Base-by-base conservation (phyloP, 1,140 invertebrate genomes). In the Lordiphosa clarofinis region DNA sequence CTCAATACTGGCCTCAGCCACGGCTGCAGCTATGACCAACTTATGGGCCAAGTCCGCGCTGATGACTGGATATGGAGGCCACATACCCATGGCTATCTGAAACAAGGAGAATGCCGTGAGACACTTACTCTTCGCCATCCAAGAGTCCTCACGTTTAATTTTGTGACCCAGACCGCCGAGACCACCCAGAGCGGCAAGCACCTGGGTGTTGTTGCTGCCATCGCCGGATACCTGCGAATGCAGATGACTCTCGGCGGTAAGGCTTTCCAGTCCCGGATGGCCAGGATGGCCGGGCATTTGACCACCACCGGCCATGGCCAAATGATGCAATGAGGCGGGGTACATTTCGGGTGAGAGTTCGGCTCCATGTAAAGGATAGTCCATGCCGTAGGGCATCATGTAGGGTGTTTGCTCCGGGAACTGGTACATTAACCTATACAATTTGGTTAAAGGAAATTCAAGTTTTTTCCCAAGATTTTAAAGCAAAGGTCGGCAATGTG, bases 351-450 rank as follows among this genome's bases (percentile, higher is more conserved):
- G 72, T 0, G 64, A 66, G 5, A 84, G 53, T 8, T 88, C 88
- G 3, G 65, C 68, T 0, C 57, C 71, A 50, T 88, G 87, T 46
- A 88, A 64, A 1, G 71, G 71, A 37, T 89, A 89, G 42, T 89
- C 87, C 70, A 88, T 79, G 31, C 73, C 73, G 11, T 88, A 89
- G 46, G 86, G 87, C 86, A 88, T 89, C 79, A 88, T 87, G 21
- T 88, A 88, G 7, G 87, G 87, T n/a, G 86, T 67, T 19, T 88
- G 87, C 47, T 88, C 87, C 5, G 87, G 87, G 33, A 70, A 88
- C 37, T 87, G 87, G 11, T 88, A 88, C 65, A 88, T 76, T 78
- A 87, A 78, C 62, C 87, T 88, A 21, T 10, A 28, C 60, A 13
- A 10, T 11, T 10, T 0, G n/a, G 4, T 33, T n/a, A 35, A 10